phyloP scores from a whole-genome alignment of 2,797 vertebrate species.

The Coregonus ussuriensis region DNA sequence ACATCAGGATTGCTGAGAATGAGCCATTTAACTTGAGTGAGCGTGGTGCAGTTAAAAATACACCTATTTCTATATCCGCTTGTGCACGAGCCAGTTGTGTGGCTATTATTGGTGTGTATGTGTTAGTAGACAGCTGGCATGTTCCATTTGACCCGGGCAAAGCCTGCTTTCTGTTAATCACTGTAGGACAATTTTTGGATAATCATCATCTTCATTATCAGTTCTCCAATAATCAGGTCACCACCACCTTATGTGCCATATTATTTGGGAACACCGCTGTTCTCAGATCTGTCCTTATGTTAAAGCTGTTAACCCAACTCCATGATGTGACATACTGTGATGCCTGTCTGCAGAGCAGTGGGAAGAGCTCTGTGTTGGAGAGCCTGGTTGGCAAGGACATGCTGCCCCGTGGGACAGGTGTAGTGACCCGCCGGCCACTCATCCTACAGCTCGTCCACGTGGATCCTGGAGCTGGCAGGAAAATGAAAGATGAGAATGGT shows the following conservation, averaged over 20 bases:
- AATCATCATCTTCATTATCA: background rate
- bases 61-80: background rate
- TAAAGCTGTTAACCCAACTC: background rate
- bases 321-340: background rate
- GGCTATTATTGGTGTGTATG: background rate
- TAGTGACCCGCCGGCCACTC: conserved; percentile 94
- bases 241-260: background rate
- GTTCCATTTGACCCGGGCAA: background rate
- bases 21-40: background rate
- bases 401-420: conserved; percentile 92
- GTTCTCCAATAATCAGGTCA: conserved; percentile 31
- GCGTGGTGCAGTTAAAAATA: background rate
- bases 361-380: conserved; percentile 97
- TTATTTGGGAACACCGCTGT: background rate
- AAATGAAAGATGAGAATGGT: conserved; percentile 89
- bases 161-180: conserved; percentile 9
- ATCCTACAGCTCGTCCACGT: conserved; percentile 96
- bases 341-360: conserved; percentile 88
- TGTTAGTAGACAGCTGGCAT: conserved; percentile 18
- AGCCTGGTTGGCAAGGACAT: conserved; percentile 95
- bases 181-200: conserved; percentile 42
- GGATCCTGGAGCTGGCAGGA: conserved; percentile 86
- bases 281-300: background rate
- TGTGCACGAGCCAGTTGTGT: background rate
- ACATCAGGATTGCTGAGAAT: background rate